Base-by-base conservation (phyloP, 2,797 vertebrate genomes). In the Poeciliopsis gracilis region DNA sequence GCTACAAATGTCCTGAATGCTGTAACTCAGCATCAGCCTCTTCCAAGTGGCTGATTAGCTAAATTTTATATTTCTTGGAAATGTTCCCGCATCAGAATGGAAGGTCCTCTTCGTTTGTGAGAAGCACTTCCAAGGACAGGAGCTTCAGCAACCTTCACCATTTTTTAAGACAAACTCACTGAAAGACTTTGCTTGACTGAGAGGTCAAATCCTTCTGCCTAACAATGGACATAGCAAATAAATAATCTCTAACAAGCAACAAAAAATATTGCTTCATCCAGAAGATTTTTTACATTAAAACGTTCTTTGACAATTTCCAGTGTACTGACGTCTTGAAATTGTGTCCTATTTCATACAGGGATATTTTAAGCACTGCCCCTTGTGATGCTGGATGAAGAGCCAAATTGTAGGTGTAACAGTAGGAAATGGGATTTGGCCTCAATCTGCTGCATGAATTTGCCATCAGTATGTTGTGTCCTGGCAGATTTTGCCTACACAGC, bases 391-490 rank as follows among this genome's bases (percentile, higher is more conserved):
- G 43, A 43, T 45, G 25, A 70, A 45, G 41, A 70, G 67, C 67
- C 67, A 70, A 70, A 23, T 45, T 70, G 67, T 70, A 70, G 67
- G 67, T 70, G 67, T 70, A 70, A 70, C 67, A 70, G 67, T 45
- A 70, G 41, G 67, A 70, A 70, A 70, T 70, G 67, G 67, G 67
- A 38, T 43, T 16, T 75, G 79, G 72, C 81, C 82, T 82, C 82
- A 87, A 77, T 75, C 72, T 78, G 47, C 57, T 41, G 81, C 86
- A 61, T 51, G 66, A 82, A 83, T 87, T 80, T 76, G 55, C 81
- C 77, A 63, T 63, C 71, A 38, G 81, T 71, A 23, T 74, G 75
- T 83, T 77, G 36, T 57, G 76, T 79, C 78, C 82, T 46, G 5
- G 86, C 70, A 16, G 66, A 74, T 75, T 79, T 87, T 78, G 55